Base-by-base conservation (phyloP, 2,113 vertebrate genomes). In the Prionailurus viverrinus region DNA sequence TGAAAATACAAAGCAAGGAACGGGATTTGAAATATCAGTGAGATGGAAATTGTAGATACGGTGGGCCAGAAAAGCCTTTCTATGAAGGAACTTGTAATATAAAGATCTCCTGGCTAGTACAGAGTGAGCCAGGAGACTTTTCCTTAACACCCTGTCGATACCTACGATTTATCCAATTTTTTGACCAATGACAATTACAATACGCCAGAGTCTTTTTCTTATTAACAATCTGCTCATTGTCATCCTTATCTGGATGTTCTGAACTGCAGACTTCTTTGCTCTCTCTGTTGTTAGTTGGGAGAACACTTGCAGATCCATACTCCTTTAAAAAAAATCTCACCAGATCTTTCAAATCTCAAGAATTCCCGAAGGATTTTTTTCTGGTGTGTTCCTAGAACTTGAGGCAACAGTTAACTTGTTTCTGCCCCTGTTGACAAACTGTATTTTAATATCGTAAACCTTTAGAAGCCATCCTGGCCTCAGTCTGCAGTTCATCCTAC, bases 311-410 rank as follows among this genome's bases (percentile, higher is more conserved):
- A 94, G 48, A 85, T 80, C 66, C 84, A 16, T 45, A 76, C 39
- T 66, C 53, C 83, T 69, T 90, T 68, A 61, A 61, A 58, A 58
- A 58, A 97, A 86, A 51, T 1, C 69, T 79, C 29, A 79, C 53
- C 66, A 27, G 18, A 88, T 80, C 18, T 87, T 79, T 79, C 23
- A 80, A 69, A n/a, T 66, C 65, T 87, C 25, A 78, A 48, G 29
- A 45, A 92, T 95, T 94, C 39, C 69, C 41, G 41, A 25, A 89
- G 41, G 13, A 58, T 88, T 90, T 92, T 63, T 86, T 39, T 29
- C 69, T 27, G 76, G 36, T 41, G 13, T 68, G n/a, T 48, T 39
- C 48, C 4, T 90, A n/a, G 55, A 95, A 58, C 80, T 89, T 65
- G 66, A 86, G 80, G 80, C 84, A 69, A 23, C 66, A 58, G 41